Conservation (phyloP, 92 coral and sea anemone genomes). For the Epizoanthus rinbou region DNA sequence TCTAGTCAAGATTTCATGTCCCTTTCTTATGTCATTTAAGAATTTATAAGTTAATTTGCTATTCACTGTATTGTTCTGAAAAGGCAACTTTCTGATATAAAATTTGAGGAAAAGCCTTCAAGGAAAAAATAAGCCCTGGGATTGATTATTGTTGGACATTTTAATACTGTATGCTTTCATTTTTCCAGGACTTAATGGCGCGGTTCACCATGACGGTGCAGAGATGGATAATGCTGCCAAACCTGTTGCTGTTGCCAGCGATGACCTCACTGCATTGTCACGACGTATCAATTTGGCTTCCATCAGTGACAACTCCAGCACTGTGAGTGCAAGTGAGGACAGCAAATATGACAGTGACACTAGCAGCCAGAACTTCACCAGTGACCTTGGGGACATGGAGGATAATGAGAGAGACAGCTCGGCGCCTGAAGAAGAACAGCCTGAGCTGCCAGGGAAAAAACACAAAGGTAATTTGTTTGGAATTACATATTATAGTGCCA, state of each 20-base stretch:
- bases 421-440: constrained; percentile 71
- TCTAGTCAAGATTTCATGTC: too few relatives aligned
- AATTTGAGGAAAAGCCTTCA: too few relatives aligned
- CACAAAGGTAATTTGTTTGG: constrained; percentile 12
- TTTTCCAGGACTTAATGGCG: constrained; percentile 5
- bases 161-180: too few relatives aligned
- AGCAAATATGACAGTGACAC: constrained; percentile 81
- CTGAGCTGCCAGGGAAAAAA: constrained; percentile 24
- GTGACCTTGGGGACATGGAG: constrained; percentile 76
- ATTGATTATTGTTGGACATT: too few relatives aligned
- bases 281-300: constrained; percentile 72
- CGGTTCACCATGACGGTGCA: not conserved
- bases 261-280: constrained; percentile 63
- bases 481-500: too few relatives aligned
- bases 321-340: constrained; percentile 58
- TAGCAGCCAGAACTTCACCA: constrained; percentile 79
- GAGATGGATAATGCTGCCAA: not conserved
- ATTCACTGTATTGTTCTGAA: too few relatives aligned
- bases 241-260: constrained; percentile 39
- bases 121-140: too few relatives aligned
- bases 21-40: too few relatives aligned
- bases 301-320: constrained; percentile 61
- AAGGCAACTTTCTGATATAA: too few relatives aligned
- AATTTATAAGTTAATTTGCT: too few relatives aligned
- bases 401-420: constrained; percentile 70